Percentiles rank a stretch among this genome's conserved stretches.
phyloP scores from a whole-genome alignment of 2,888 invertebrate species.

The Dolichomitus sp. region DNA sequence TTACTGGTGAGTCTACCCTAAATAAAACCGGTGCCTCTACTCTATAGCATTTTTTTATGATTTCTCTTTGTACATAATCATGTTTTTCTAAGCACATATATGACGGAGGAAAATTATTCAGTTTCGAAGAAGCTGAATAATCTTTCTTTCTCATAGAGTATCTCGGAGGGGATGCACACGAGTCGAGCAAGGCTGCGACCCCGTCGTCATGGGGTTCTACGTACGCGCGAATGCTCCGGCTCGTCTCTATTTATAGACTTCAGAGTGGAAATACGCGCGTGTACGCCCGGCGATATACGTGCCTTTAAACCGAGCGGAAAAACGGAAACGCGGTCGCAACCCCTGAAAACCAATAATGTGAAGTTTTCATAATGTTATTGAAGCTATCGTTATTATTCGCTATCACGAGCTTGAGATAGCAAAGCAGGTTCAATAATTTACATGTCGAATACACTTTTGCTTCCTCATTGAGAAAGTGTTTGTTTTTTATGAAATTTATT shows the following conservation, averaged over 20 bases:
- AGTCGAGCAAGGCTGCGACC: constrained; percentile 56
- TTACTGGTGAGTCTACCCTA: too few relatives aligned
- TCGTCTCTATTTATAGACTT: constrained; percentile 38
- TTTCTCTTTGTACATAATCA: background rate
- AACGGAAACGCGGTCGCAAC: constrained; percentile 9
- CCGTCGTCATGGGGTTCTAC: constrained; percentile 42
- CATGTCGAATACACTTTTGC: background rate
- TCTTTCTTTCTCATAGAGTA: constrained; percentile 3
- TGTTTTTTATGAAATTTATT: too few relatives aligned
- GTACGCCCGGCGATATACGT: constrained; percentile 7
- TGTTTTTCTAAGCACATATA: background rate
- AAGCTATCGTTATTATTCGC: background rate
- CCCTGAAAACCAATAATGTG: background rate
- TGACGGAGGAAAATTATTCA: background rate
- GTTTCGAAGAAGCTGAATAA: background rate
- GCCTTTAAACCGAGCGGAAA: constrained; percentile 5
- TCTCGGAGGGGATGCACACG: background rate
- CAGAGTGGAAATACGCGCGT: constrained; percentile 20
- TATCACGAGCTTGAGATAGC: background rate
- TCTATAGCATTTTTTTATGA: background rate
- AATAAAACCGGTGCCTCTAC: too few relatives aligned
- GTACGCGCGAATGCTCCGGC: constrained; percentile 22
- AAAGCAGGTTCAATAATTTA: background rate
- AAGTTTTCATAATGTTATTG: background rate
- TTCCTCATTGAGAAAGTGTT: too few relatives aligned